Evolutionary conservation across 2,797 vertebrate genomes (phyloP).

Genomic region (Numenius phaeopus): DNA sequence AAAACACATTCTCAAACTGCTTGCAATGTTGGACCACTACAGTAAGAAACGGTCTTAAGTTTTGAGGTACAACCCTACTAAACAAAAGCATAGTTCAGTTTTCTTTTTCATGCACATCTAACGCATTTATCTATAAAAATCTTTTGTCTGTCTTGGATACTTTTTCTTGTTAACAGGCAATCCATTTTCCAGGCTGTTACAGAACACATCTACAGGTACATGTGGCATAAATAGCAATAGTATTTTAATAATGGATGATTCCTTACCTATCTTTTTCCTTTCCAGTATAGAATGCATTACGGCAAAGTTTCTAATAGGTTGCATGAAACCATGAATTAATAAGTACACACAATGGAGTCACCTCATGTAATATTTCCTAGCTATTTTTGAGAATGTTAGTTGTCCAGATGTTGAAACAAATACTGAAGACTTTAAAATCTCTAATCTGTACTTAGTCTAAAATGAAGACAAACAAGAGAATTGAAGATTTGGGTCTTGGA

Average conservation of each 20-base stretch:
- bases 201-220: not conserved
- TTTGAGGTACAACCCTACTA: not conserved
- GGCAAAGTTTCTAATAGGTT: not conserved
- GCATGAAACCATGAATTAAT: not conserved
- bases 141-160: not conserved
- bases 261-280: not conserved
- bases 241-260: not conserved
- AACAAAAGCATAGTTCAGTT: not conserved
- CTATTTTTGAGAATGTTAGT: not conserved
- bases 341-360: not conserved
- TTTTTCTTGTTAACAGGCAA: not conserved
- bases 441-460: not conserved
- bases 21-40: not conserved
- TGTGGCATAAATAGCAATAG: not conserved
- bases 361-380: not conserved
- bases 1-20: not conserved
- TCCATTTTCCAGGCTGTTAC: not conserved
- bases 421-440: not conserved
- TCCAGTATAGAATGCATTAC: not conserved
- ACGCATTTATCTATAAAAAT: not conserved
- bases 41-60: not conserved
- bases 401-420: conserved; percentile 13
- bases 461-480: not conserved
- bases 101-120: not conserved
- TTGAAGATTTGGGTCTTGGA: not conserved